Evolutionary conservation across 2,113 vertebrate species (phyloP), one percentile per base, ranked within the genome.

Genomic region (Dasyprocta punctata): DNA sequence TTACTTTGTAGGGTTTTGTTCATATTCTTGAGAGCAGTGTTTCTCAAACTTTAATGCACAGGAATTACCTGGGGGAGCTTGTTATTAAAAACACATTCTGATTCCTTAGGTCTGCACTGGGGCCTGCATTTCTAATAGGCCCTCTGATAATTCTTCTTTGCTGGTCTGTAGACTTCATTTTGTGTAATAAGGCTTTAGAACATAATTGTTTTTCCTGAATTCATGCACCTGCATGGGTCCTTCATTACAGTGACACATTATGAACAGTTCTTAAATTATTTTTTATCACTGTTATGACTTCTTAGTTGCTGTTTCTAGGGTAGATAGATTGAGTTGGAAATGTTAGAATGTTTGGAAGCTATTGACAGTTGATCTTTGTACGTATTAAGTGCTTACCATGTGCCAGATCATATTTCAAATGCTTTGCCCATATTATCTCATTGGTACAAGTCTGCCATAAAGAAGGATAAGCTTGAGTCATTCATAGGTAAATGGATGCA

Each of bases 171-270:
- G 28, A 78, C 44, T 26, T 78, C 75, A 78, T 49, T 78, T 30
- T 49, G 26, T 33, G 26, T 78, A 91, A 49, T 61, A 95, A 86
- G 65, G 13, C 49, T 84, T 90, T 93, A 86, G 30, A 95, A 26
- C 24, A 83, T 86, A 94, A 96, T 69, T 95, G 82, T 86, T 97
- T 82, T 94, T 38, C 24, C 41, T 89, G 61, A 92, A 97, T 86
- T 94, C 24, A 77, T 75, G n/a, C n/a, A n/a, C n/a, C n/a, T n/a
- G n/a, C 71, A 44, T 61, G 8, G 24, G 65, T 63, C 17, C 30
- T 85, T 90, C 78, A 7, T 95, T 91, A 73, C 7, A 92, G 75
- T 60, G 44, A 83, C 49, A 89, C 28, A 82, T 92, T 93, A 86
- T 69, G 49, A 93, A 87, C 4, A 83, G 38, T 73, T 47, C 20